Evolutionary conservation across 2,113 vertebrate species (phyloP).

Genomic region (Cnemophilus loriae): DNA sequence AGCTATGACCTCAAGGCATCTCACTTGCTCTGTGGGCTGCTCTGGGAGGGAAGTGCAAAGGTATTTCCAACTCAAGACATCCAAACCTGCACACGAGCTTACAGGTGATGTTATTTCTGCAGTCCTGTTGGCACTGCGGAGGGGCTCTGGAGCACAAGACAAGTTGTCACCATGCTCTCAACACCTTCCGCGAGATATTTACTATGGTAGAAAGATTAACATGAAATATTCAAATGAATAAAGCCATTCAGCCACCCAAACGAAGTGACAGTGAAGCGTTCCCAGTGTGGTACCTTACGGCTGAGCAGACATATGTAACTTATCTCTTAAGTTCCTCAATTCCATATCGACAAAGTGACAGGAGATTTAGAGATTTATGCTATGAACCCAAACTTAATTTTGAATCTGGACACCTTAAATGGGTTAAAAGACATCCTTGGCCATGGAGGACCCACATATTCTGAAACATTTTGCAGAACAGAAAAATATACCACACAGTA

Average conservation of each 20-base stretch:
- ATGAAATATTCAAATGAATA: neutral
- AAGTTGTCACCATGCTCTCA: neutral
- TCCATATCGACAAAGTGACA: neutral
- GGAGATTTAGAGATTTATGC: neutral
- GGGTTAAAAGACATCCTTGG: neutral
- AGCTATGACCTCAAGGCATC: neutral
- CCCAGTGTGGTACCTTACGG: neutral
- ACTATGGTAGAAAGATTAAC: neutral
- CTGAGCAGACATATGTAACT: neutral
- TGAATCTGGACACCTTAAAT: neutral
- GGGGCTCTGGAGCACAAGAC: neutral
- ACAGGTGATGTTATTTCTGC: neutral
- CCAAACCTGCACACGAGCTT: neutral
- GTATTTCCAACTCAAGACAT: neutral
- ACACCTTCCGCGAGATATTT: neutral
- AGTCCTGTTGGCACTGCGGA: neutral
- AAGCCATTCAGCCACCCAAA: neutral
- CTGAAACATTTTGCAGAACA: neutral
- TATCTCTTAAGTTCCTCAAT: neutral
- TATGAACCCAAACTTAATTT: neutral
- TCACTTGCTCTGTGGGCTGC: neutral
- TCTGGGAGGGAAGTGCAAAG: neutral
- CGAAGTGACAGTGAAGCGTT: neutral
- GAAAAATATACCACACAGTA: rapidly evolving
- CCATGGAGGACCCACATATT: neutral